Conservation (phyloP, 2,888 invertebrate genomes). For the Sarcophaga carnaria region DNA sequence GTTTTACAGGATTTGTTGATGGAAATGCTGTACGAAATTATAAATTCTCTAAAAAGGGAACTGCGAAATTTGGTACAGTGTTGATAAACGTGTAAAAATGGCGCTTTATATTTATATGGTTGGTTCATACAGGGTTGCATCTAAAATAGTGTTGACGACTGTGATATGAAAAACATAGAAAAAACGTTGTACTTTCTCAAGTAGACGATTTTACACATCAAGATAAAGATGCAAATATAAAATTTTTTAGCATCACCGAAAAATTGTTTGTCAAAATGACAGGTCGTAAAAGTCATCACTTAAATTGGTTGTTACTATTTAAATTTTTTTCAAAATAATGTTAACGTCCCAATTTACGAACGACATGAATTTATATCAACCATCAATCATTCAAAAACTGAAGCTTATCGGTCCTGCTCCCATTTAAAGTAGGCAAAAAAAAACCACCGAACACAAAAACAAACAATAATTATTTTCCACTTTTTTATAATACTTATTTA, state of each 20-base stretch:
- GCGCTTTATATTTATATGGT: slow-evolving; percentile 19
- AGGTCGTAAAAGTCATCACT: too few relatives aligned
- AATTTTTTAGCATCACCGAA: slow-evolving; percentile 1
- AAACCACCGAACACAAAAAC: too few relatives aligned
- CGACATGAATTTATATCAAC: too few relatives aligned
- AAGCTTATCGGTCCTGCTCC: too few relatives aligned
- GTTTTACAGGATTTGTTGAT: not conserved
- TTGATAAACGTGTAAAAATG: slow-evolving; percentile 53
- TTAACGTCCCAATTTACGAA: too few relatives aligned
- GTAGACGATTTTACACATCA: not conserved
- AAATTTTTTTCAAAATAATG: too few relatives aligned
- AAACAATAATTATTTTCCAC: too few relatives aligned
- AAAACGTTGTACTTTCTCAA: not conserved
- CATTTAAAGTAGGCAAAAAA: too few relatives aligned
- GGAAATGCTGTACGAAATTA: slow-evolving; percentile 17
- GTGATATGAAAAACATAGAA: not conserved
- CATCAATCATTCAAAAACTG: too few relatives aligned
- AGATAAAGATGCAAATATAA: not conserved
- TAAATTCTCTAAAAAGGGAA: slow-evolving; percentile 26
- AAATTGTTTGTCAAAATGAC: not conserved
- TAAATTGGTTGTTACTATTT: too few relatives aligned
- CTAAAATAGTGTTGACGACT: not conserved
- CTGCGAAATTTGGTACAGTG: slow-evolving; percentile 46
- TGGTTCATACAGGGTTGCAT: not conserved
- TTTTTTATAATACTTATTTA: too few relatives aligned